Evolutionary conservation across 2,888 invertebrate genomes (phyloP).

Genomic region (Panorpa germanica): DNA sequence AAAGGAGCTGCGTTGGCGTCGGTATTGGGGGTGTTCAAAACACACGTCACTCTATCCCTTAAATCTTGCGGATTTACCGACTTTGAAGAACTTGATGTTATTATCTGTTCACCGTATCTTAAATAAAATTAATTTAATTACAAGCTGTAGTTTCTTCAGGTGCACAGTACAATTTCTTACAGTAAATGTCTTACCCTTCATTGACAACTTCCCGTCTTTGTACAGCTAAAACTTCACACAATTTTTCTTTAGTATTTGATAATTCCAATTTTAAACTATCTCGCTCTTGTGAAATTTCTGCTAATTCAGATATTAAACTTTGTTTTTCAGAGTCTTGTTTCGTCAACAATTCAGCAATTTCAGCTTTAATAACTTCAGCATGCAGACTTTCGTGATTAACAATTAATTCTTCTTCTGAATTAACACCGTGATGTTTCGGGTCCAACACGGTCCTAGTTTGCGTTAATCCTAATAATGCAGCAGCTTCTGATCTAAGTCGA

Average conservation of each 20-base stretch:
- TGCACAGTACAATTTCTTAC: conserved; percentile 10
- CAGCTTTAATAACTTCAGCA: too few species aligned
- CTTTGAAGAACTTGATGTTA: conserved; percentile 13
- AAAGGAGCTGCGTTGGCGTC: conserved; percentile 24
- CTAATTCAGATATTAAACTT: conserved; percentile 14
- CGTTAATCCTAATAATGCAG: conserved; percentile 44
- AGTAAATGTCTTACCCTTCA: conserved; percentile 26
- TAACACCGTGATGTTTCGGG: conserved; percentile 11
- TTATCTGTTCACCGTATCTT: conserved; percentile 13
- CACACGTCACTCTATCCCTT: conserved; percentile 21
- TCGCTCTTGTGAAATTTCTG: conserved; percentile 15
- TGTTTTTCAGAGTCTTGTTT: too few species aligned
- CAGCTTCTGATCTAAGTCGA: conserved; percentile 47
- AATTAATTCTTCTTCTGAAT: conserved; percentile 16
- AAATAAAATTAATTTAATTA: neutral
- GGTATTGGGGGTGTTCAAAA: conserved; percentile 20
- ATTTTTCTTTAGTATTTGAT: neutral
- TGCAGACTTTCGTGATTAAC: too few species aligned
- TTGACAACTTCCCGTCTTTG: conserved; percentile 27
- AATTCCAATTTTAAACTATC: conserved; percentile 16
- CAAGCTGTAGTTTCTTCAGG: conserved; percentile 11
- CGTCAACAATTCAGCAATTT: too few species aligned
- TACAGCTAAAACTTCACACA: conserved; percentile 4
- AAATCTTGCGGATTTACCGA: conserved; percentile 21
- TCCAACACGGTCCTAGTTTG: too few species aligned